Base-by-base conservation (phyloP, 2,113 vertebrate genomes). In the Pterocles orientalis region DNA sequence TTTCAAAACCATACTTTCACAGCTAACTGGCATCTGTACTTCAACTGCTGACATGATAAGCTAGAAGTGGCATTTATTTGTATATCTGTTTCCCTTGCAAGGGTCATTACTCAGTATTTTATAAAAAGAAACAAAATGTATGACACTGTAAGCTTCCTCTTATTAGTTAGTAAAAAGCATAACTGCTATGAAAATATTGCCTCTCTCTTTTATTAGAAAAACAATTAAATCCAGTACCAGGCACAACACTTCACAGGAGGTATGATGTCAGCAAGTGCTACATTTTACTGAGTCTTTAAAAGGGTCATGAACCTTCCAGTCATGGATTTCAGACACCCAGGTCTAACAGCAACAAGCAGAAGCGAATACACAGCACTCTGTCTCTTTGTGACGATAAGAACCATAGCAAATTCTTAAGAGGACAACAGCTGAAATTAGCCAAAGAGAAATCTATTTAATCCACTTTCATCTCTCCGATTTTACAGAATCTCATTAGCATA, bases 271-370 rank as follows among this genome's bases (percentile, higher is more conserved):
- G 86, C 29, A 43, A 76, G 58, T 1, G 3, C 29, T 82, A 60
- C n/a, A n/a, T 68, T 92, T 93, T 78, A 56, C 56, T 36, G 58
- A 90, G 65, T 69, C 80, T 93, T 89, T 93, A 62, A 83, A 90
- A 41, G 31, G 92, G 62, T 69, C 79, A 75, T 95, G 91, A 93
- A 83, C 94, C 86, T 83, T 93, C 91, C 72, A 83, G 83, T 84
- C 65, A 60, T 34, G 70, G 70, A 79, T 56, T 64, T 58, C 86
- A 65, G 29, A 68, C 50, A 34, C 77, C 54, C 12, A 45, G 66
- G 18, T 36, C 60, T 77, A 79, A 72, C 31, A 70, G 47, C 62
- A 91, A 64, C 4, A 14, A 53, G 66, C 61, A 86, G 66, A 72
- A 89, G 24, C 71, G 78, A 86, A 72, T 29, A 36, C 25, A 18